These are phyloP conservation scores for Mnemiopsis leidyi DNA, from an alignment of 37 sponge, comb jelly and placozoan genomes.

Conservation along the genomic window DNA sequence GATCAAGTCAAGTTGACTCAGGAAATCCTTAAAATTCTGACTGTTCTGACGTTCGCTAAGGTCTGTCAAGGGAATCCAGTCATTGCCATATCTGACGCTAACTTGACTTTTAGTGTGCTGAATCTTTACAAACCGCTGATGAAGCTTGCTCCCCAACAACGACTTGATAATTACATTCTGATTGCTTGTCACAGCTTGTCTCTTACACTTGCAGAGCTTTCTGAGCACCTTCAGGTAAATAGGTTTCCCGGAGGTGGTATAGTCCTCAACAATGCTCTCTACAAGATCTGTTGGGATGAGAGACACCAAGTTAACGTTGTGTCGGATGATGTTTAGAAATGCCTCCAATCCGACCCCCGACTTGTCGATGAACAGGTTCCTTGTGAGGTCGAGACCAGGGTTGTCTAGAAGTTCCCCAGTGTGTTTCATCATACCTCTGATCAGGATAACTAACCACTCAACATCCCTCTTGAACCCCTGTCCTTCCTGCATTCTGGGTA, in stretches of 20 bases:
- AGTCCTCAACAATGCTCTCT: constrained; percentile 29
- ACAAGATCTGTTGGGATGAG: neutral
- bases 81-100: neutral
- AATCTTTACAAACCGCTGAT: neutral
- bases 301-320: constrained; percentile 37
- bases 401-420: neutral
- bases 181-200: constrained; percentile 39
- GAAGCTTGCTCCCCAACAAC: neutral
- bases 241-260: neutral
- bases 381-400: neutral
- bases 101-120: neutral
- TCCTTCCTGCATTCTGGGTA: constrained; percentile 23
- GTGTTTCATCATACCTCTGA: constrained; percentile 60
- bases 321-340: constrained; percentile 36
- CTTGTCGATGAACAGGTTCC: neutral
- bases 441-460: constrained; percentile 25
- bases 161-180: constrained; percentile 28
- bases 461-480: constrained; percentile 2
- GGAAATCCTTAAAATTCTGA: constrained; percentile 9
- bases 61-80: constrained; percentile 20
- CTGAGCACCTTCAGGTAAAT: constrained; percentile 54
- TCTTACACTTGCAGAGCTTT: constrained; percentile 57
- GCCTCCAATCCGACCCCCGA: constrained; percentile 32
- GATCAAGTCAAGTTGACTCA: constrained; percentile 24
- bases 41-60: neutral